A percentile compares a stretch with the other conserved stretches of the same genome.
Evolutionary conservation across 2,113 vertebrate species (phyloP).

Genomic region (Meriones unguiculatus): DNA sequence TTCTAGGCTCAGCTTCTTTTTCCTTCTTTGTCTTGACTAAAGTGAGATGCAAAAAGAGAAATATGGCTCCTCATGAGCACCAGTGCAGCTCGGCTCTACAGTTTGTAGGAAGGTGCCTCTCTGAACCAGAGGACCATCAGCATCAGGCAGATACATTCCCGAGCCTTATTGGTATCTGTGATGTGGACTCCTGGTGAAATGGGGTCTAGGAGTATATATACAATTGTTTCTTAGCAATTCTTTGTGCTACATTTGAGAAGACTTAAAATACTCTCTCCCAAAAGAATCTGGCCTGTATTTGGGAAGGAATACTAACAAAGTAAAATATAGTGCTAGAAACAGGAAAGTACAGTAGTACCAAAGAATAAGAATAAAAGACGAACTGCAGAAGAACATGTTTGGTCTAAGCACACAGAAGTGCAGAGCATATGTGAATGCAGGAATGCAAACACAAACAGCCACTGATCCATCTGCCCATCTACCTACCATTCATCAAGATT

Average conservation of each 20-base stretch:
- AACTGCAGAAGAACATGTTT: neutral
- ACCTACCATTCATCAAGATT: neutral
- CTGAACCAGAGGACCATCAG: neutral
- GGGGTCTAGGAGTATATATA: neutral
- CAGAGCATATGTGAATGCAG: neutral
- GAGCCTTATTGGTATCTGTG: neutral
- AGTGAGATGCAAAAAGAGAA: neutral
- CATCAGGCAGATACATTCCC: neutral
- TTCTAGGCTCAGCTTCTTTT: neutral
- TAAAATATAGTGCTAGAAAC: neutral
- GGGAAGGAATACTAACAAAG: neutral
- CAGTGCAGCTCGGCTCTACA: neutral
- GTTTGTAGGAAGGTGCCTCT: neutral
- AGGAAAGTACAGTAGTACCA: neutral
- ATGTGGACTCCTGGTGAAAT: neutral
- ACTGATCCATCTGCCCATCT: neutral
- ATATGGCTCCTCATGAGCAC: neutral
- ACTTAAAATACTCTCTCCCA: neutral
- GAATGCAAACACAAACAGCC: neutral
- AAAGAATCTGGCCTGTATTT: neutral
- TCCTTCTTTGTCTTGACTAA: neutral
- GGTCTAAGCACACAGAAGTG: conserved; percentile 4
- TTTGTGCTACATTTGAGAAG: neutral
- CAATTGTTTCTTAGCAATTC: conserved; percentile 1
- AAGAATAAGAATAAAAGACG: neutral